A percentile compares a stretch with the other conserved stretches of the same genome.
Evolutionary conservation across 2,797 vertebrate species (phyloP).

Genomic region (Danio tinwini): DNA sequence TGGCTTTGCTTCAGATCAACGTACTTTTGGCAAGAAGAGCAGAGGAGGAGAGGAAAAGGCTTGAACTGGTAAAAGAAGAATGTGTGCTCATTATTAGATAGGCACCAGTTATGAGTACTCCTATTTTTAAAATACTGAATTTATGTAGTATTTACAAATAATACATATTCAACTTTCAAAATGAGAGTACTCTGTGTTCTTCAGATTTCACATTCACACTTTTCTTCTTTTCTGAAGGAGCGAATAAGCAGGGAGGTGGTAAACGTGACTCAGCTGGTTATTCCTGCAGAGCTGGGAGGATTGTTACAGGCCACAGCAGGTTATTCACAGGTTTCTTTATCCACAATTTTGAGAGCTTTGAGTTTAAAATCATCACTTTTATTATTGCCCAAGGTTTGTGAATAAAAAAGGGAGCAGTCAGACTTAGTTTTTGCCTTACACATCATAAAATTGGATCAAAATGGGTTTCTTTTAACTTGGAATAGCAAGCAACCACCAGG

Average conservation of each 20-base stretch:
- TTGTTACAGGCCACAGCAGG: constrained; percentile 75
- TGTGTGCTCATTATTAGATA: constrained; percentile 18
- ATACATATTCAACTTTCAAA: neutral
- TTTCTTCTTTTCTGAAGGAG: constrained; percentile 65
- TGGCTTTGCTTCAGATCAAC: constrained; percentile 68
- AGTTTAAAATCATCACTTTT: too few species aligned
- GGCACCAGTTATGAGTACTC: neutral
- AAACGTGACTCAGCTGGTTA: constrained; percentile 75
- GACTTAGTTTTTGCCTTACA: neutral
- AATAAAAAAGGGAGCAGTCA: too few species aligned
- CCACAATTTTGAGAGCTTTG: too few species aligned
- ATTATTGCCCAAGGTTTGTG: neutral
- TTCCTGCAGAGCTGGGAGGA: constrained; percentile 75
- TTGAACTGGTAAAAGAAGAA: constrained; percentile 68
- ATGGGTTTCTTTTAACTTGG: too few species aligned
- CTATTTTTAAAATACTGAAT: neutral
- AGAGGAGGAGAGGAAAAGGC: constrained; percentile 71
- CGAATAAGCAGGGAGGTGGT: constrained; percentile 77
- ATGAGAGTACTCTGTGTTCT: constrained; percentile 1
- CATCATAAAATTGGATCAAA: neutral
- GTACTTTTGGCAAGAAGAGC: constrained; percentile 72
- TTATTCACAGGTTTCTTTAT: constrained; percentile 42
- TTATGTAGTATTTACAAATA: too few species aligned
- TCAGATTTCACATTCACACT: neutral
- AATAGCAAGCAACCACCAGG: neutral